A percentile compares a stretch with the other conserved stretches of the same genome.
Conservation (phyloP, 2,888 invertebrate species). For the Cantharis flavilabris region DNA sequence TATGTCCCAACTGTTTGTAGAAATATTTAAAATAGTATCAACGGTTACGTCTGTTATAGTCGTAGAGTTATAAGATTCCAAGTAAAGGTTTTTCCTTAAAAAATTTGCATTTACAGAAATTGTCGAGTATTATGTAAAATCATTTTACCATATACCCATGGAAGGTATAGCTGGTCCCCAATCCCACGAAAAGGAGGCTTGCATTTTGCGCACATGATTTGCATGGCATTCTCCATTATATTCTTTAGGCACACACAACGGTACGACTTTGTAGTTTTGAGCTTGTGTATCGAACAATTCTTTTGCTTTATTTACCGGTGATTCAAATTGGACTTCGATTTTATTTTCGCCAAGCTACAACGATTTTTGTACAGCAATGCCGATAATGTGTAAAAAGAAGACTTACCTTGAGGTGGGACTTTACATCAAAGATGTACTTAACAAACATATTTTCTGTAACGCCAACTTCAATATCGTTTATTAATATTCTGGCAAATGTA, state of each 20-base stretch:
- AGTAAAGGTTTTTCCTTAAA: conserved; percentile 68
- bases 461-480: conserved; percentile 73
- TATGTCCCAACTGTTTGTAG: conserved; percentile 55
- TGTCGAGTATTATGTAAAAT: conserved; percentile 13
- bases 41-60: conserved; percentile 67
- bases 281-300: conserved; percentile 43
- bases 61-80: conserved; percentile 68
- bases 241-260: conserved; percentile 72
- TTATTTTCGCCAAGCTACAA: conserved; percentile 47
- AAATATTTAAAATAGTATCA: conserved; percentile 23
- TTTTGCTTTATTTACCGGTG: conserved; percentile 47
- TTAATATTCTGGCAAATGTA: conserved; percentile 73
- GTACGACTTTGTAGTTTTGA: conserved; percentile 63
- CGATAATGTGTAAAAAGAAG: background rate
- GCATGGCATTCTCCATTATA: conserved; percentile 91
- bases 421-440: conserved; percentile 73
- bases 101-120: background rate
- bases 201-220: conserved; percentile 91
- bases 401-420: conserved; percentile 61
- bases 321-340: conserved; percentile 50
- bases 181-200: conserved; percentile 94
- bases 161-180: conserved; percentile 97
- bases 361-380: background rate
- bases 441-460: conserved; percentile 84
- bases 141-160: conserved; percentile 82